Evolutionary conservation across 2,113 vertebrate species (phyloP).

Genomic region (Apodemus speciosus): DNA sequence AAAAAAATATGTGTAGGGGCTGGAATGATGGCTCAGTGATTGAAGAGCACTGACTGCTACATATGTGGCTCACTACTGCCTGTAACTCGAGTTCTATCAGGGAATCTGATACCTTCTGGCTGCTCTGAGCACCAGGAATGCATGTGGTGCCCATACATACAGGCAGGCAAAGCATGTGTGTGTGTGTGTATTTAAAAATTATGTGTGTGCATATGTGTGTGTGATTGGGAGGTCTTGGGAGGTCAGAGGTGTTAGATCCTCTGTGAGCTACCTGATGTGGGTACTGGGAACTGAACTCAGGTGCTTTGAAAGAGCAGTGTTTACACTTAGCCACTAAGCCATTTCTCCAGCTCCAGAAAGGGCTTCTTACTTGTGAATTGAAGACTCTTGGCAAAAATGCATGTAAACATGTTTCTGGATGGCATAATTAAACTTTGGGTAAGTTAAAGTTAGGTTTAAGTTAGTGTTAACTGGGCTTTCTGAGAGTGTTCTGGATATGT

Average conservation of each 20-base stretch:
- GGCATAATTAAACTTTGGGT: constrained; percentile 53
- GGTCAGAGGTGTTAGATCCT: not conserved
- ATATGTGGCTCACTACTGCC: not conserved
- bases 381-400: constrained; percentile 58
- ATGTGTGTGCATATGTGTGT: not conserved
- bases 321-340: not conserved
- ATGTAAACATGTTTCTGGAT: constrained; percentile 42
- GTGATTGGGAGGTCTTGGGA: not conserved
- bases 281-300: not conserved
- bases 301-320: not conserved
- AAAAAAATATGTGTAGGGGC: not conserved
- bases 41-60: no score
- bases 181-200: not conserved
- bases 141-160: not conserved
- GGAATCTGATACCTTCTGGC: not conserved
- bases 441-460: not conserved
- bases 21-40: not conserved
- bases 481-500: not conserved
- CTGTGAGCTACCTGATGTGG: not conserved
- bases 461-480: not conserved
- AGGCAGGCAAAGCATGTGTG: not conserved
- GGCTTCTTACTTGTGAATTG: constrained; percentile 14
- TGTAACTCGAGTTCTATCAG: not conserved
- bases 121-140: not conserved
- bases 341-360: not conserved